These are phyloP conservation scores for Drosophila oshimai DNA, from an alignment of 1,140 invertebrate species.

Conservation along the genomic window DNA sequence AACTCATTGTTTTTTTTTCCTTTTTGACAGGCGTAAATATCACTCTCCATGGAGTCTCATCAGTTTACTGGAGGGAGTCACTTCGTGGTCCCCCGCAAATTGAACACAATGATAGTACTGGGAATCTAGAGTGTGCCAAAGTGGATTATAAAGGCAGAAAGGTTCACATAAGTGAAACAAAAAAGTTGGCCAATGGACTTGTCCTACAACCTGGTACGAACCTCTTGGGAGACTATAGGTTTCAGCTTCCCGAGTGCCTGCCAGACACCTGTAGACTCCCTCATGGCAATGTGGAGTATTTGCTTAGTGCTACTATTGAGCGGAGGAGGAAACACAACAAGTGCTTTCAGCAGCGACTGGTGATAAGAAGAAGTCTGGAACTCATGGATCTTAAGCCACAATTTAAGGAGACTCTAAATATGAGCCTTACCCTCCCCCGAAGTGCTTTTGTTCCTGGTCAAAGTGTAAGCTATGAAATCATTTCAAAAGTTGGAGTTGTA, in stretches of 20 bases:
- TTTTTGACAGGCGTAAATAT: conserved; percentile 29
- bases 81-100: conserved; percentile 7
- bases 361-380: conserved; percentile 40
- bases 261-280: conserved; percentile 53
- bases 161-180: conserved; percentile 25
- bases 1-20: not conserved
- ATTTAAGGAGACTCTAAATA: not conserved
- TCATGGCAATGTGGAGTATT: conserved; percentile 41
- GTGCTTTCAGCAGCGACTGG: conserved; percentile 47
- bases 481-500: not conserved
- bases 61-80: conserved; percentile 40
- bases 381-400: conserved; percentile 24
- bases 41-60: conserved; percentile 33
- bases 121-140: not conserved
- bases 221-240: conserved; percentile 27
- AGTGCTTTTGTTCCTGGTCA: conserved; percentile 66
- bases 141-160: conserved; percentile 17
- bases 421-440: conserved; percentile 34
- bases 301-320: conserved; percentile 32
- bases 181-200: conserved; percentile 3
- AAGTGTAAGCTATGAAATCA: conserved; percentile 31
- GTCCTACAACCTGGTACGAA: conserved; percentile 11
- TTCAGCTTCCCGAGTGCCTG: conserved; percentile 33
- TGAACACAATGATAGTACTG: conserved; percentile 56
- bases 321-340: conserved; percentile 43